These are phyloP conservation scores for Potamarius usumacintae DNA, from an alignment of 2,113 vertebrate genomes.

Conservation along the genomic window DNA sequence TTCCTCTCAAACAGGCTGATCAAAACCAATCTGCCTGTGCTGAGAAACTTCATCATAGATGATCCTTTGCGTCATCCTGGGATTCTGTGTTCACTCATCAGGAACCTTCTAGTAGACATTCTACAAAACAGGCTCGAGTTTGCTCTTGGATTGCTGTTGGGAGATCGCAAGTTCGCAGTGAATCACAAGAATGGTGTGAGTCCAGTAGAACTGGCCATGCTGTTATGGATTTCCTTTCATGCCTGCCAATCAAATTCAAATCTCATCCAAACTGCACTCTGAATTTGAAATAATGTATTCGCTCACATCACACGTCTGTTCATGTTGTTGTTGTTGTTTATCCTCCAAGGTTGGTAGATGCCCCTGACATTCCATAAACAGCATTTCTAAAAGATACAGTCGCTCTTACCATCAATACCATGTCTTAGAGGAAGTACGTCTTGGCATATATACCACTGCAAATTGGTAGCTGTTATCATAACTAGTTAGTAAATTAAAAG, in stretches of 20 bases:
- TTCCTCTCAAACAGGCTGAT: not conserved
- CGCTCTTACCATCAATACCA: not conserved
- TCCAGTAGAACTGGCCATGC: not conserved
- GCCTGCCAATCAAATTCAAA: not conserved
- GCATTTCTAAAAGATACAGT: not conserved
- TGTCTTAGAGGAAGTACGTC: not conserved
- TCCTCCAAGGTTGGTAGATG: not conserved
- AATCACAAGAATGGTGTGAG: not conserved
- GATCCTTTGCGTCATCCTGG: not conserved
- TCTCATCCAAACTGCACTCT: not conserved
- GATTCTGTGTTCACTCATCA: not conserved
- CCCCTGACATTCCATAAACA: not conserved
- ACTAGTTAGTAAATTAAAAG: not conserved
- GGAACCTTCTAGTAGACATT: no score
- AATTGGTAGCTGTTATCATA: not conserved
- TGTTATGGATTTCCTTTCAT: not conserved
- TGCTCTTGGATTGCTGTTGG: not conserved
- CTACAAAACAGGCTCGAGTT: not conserved
- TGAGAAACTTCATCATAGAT: conserved; percentile 6
- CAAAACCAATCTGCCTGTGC: conserved; percentile 31
- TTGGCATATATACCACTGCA: not conserved
- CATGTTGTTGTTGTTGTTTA: not conserved
- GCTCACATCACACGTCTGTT: not conserved
- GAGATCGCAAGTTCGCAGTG: not conserved
- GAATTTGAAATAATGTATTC: not conserved